Percentiles rank a stretch among this genome's conserved stretches.
phyloP scores from a whole-genome alignment of 2,797 vertebrate genomes.

The Leptoclinus maculatus region DNA sequence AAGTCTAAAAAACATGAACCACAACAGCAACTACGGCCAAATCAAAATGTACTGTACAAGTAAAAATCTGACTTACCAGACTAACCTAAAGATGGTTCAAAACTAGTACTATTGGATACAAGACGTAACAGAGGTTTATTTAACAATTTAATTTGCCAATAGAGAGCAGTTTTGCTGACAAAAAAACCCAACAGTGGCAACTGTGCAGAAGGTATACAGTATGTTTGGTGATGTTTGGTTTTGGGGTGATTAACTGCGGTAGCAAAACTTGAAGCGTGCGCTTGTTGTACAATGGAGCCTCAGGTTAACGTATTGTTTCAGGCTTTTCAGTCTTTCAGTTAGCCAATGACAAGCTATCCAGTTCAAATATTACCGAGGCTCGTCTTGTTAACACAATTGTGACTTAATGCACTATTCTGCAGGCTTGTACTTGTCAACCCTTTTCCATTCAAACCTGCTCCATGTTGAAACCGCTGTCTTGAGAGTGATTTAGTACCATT shows the following conservation, averaged over 20 bases:
- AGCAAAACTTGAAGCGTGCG: neutral
- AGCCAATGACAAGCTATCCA: constrained; percentile 25
- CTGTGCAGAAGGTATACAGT: neutral
- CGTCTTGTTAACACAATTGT: constrained; percentile 9
- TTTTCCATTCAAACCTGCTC: neutral
- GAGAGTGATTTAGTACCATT: constrained; percentile 39
- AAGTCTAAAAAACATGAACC: neutral
- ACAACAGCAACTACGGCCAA: too few relatives aligned
- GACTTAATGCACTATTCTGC: constrained; percentile 34
- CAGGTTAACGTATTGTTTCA: neutral
- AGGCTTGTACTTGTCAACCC: constrained; percentile 43
- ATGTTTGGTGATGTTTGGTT: neutral
- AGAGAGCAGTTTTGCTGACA: neutral
- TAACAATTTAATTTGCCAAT: neutral
- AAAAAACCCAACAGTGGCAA: neutral
- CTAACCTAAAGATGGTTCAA: neutral
- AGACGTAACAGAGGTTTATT: neutral
- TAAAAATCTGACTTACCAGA: neutral
- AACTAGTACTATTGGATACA: neutral
- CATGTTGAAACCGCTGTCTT: constrained; percentile 21
- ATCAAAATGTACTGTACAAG: neutral
- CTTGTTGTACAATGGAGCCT: neutral
- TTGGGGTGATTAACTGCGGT: neutral
- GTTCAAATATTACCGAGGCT: constrained; percentile 28
- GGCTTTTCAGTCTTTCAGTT: constrained; percentile 16